Percentiles rank a stretch among this genome's conserved stretches.
phyloP scores from a whole-genome alignment of 2,888 invertebrate genomes.

The Cosmia trapezina region DNA sequence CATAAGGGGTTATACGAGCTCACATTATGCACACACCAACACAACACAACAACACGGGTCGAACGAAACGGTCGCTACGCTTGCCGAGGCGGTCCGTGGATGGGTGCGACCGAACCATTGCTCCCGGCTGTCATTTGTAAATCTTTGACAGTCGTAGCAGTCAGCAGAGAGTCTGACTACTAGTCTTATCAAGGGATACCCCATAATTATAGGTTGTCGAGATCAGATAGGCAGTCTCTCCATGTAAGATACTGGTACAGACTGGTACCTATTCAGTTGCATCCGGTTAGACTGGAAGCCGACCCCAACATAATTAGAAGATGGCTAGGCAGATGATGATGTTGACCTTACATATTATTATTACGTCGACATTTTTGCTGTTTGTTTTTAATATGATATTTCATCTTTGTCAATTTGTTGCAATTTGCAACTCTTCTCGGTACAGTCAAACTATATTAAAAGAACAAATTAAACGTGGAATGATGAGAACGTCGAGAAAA shows the following conservation, averaged over 20 bases:
- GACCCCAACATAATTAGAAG: neutral
- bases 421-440: constrained; percentile 4
- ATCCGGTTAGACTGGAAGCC: neutral
- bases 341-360: neutral
- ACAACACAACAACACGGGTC: neutral
- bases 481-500: constrained; percentile 56
- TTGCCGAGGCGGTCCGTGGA: neutral
- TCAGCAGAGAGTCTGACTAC: neutral
- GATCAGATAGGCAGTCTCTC: neutral
- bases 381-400: constrained; percentile 6
- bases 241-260: neutral
- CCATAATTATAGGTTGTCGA: neutral
- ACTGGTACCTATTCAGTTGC: too few species aligned
- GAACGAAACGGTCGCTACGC: neutral
- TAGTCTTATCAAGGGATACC: neutral
- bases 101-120: neutral
- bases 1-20: constrained; percentile 7
- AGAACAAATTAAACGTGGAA: constrained; percentile 57
- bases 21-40: neutral
- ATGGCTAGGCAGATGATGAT: neutral
- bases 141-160: neutral
- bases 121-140: neutral
- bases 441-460: constrained; percentile 45
- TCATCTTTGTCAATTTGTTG: constrained; percentile 14
- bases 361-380: neutral